A percentile compares a stretch with the other conserved stretches of the same genome.
These are phyloP conservation scores for Plebejus argus DNA, from an alignment of 2,888 invertebrate species.

Conservation along the genomic window DNA sequence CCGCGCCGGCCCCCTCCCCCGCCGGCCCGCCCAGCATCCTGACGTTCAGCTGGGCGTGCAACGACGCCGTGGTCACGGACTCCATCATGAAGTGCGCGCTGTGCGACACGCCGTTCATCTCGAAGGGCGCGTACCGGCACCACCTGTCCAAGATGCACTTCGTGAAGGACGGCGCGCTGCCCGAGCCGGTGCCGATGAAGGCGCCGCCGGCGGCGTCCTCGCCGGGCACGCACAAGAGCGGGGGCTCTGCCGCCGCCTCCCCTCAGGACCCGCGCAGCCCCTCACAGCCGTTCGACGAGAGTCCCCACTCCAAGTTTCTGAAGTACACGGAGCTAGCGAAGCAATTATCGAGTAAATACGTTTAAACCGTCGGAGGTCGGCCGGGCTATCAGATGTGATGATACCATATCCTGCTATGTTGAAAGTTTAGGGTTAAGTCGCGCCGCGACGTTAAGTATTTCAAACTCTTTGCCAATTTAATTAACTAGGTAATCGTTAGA, in stretches of 20 bases:
- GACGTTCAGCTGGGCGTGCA: conserved; percentile 97
- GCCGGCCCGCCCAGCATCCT: conserved; percentile 91
- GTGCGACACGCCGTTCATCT: conserved; percentile 97
- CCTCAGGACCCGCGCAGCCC: conserved; percentile 82
- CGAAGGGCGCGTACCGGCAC: conserved; percentile 97
- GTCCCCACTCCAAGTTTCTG: conserved; percentile 97
- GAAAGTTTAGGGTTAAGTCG: conserved; percentile 78
- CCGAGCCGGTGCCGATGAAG: conserved; percentile 86
- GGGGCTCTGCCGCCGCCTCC: conserved; percentile 68
- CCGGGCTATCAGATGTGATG: conserved; percentile 83
- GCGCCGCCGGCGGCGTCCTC: conserved; percentile 71
- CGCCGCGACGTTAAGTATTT: conserved; percentile 78
- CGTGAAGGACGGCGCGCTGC: conserved; percentile 93
- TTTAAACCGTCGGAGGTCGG: conserved; percentile 81
- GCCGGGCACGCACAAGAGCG: conserved; percentile 69
- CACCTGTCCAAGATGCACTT: conserved; percentile 98
- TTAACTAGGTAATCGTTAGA: conserved; percentile 78
- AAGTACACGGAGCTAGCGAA: conserved; percentile 99
- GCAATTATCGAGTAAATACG: conserved; percentile 98
- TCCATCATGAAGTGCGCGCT: conserved; percentile 96
- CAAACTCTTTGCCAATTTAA: conserved; percentile 81
- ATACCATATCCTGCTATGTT: conserved; percentile 89
- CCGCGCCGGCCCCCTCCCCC: conserved; percentile 76
- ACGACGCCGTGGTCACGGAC: conserved; percentile 93
- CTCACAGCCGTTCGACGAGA: conserved; percentile 89